These are phyloP conservation scores for Aricia agestis DNA, from an alignment of 1,140 invertebrate genomes.

Conservation along the genomic window DNA sequence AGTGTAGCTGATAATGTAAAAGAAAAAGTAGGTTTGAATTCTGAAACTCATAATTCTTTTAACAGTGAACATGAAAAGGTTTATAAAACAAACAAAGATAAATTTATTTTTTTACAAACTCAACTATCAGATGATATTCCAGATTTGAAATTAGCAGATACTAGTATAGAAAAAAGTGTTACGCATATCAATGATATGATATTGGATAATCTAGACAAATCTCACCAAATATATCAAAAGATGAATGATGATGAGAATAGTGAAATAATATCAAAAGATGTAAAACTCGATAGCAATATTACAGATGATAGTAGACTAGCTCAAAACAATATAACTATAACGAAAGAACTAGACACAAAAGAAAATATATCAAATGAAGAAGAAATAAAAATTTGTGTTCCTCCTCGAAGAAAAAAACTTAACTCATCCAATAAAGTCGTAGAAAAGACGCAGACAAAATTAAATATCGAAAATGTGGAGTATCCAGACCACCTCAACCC, in stretches of 20 bases:
- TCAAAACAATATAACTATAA: conserved; percentile 37
- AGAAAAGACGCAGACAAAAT: conserved; percentile 26
- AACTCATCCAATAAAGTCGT: conserved; percentile 33
- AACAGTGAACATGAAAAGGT: conserved; percentile 47
- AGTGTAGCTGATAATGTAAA: conserved; percentile 23
- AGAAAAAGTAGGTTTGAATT: conserved; percentile 23
- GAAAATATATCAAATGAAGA: conserved; percentile 33
- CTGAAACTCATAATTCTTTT: conserved; percentile 36
- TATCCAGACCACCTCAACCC: conserved; percentile 90
- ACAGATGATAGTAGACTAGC: conserved; percentile 67
- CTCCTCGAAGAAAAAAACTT: conserved; percentile 63
- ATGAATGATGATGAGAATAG: too few species aligned
- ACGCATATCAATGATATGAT: neutral
- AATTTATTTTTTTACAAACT: conserved; percentile 69
- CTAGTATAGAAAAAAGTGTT: conserved; percentile 20
- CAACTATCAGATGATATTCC: conserved; percentile 50
- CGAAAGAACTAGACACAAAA: conserved; percentile 29
- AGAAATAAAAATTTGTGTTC: conserved; percentile 57
- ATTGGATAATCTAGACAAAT: conserved; percentile 8
- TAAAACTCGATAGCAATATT: conserved; percentile 49
- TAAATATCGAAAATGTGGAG: conserved; percentile 34
- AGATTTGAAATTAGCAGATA: conserved; percentile 27
- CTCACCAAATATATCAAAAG: conserved; percentile 20
- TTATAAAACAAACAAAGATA: conserved; percentile 62
- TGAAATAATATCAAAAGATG: conserved; percentile 21